These are phyloP conservation scores for Archilochus colubris DNA, from an alignment of 2,113 vertebrate species.

Conservation along the genomic window DNA sequence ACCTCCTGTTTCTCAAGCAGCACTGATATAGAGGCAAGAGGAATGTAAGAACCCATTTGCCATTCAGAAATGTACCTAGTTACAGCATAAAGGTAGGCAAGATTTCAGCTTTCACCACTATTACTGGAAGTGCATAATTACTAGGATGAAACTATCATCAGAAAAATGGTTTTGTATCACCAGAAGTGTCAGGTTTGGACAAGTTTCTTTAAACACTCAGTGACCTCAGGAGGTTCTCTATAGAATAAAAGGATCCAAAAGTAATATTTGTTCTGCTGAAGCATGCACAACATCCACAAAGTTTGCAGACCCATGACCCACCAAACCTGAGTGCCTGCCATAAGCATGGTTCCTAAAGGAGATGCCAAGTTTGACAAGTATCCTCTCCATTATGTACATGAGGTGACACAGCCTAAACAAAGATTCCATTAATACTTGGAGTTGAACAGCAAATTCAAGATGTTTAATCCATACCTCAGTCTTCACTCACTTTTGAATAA, in stretches of 20 bases:
- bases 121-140: background rate
- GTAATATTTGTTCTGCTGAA: background rate
- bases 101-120: background rate
- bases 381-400: fast-evolving
- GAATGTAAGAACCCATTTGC: background rate
- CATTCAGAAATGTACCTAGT: background rate
- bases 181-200: background rate
- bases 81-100: background rate
- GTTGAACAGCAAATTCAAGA: background rate
- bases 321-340: background rate
- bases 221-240: background rate
- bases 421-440: background rate
- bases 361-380: background rate
- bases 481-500: background rate
- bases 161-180: background rate
- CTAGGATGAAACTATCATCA: background rate
- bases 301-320: background rate
- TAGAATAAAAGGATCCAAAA: background rate
- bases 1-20: background rate
- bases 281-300: background rate
- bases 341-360: background rate
- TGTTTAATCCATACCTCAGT: background rate
- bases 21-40: background rate
- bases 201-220: background rate
- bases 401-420: background rate